A percentile compares a stretch with the other conserved stretches of the same genome.
These are phyloP conservation scores for Trichopria drosophilae DNA, from an alignment of 2,888 invertebrate species.

Conservation along the genomic window DNA sequence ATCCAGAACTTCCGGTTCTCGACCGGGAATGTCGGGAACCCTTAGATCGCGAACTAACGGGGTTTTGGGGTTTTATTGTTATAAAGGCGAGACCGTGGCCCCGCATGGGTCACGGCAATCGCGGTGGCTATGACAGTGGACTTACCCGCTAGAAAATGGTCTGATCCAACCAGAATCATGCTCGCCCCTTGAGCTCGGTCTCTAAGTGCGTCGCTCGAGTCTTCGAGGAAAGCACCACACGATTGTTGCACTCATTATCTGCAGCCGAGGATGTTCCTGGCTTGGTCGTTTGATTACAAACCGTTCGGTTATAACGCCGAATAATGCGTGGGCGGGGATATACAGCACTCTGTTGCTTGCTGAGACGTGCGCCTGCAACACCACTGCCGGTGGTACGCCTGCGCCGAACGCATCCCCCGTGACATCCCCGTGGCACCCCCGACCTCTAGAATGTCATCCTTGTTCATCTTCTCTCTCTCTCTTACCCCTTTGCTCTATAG, in stretches of 20 bases:
- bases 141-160: slow-evolving; percentile 59
- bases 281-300: slow-evolving; percentile 46
- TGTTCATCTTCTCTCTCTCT: no score
- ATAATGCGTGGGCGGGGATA: slow-evolving; percentile 56
- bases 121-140: slow-evolving; percentile 46
- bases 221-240: slow-evolving; percentile 37
- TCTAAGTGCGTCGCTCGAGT: slow-evolving; percentile 39
- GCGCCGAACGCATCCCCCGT: slow-evolving; percentile 30
- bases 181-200: slow-evolving; percentile 44
- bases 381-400: slow-evolving; percentile 39
- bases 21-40: no score
- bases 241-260: slow-evolving; percentile 48
- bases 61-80: no score
- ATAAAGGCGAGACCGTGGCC: no score
- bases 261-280: slow-evolving; percentile 32
- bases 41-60: no score
- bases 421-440: background rate
- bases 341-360: slow-evolving; percentile 55
- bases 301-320: slow-evolving; percentile 51
- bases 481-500: no score
- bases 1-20: no score
- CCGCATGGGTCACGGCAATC: no score
- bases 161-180: slow-evolving; percentile 58
- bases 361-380: slow-evolving; percentile 48
- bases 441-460: background rate